Evolutionary conservation across 2,797 vertebrate genomes (phyloP).

Genomic region (Notolepis coatsorum): DNA sequence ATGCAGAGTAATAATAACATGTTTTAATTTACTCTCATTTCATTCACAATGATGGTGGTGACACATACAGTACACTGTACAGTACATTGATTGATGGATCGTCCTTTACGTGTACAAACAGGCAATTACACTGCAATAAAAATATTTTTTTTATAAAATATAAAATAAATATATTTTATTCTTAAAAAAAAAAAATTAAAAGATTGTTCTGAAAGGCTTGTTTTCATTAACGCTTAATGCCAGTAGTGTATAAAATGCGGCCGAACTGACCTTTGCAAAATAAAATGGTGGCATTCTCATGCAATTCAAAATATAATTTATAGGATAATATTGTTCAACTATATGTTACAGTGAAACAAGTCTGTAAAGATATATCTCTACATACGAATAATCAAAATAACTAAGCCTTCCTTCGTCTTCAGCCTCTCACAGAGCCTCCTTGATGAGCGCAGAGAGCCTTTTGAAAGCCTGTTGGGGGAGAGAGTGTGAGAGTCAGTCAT

Average conservation of each 20-base stretch:
- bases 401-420: not conserved
- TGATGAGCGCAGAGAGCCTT: conserved; percentile 90
- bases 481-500: conserved; percentile 15
- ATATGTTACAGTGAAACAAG: not conserved
- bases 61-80: not conserved
- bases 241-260: not conserved
- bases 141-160: not conserved
- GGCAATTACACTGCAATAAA: no score
- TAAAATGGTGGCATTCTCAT: not conserved
- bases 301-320: not conserved
- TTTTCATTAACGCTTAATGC: not conserved
- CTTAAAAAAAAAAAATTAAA: not conserved
- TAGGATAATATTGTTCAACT: not conserved
- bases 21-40: no score
- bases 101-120: no score
- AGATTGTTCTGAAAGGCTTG: not conserved
- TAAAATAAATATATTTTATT: not conserved
- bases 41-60: no score
- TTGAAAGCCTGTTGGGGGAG: conserved; percentile 86
- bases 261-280: not conserved
- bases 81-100: not conserved
- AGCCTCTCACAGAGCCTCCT: conserved; percentile 77
- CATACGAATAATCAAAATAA: not conserved
- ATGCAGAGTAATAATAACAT: no score
- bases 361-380: no score